Evolutionary conservation across 1,140 invertebrate species (phyloP), one percentile per base, ranked within the genome.

Genomic region (Saccostrea echinata): DNA sequence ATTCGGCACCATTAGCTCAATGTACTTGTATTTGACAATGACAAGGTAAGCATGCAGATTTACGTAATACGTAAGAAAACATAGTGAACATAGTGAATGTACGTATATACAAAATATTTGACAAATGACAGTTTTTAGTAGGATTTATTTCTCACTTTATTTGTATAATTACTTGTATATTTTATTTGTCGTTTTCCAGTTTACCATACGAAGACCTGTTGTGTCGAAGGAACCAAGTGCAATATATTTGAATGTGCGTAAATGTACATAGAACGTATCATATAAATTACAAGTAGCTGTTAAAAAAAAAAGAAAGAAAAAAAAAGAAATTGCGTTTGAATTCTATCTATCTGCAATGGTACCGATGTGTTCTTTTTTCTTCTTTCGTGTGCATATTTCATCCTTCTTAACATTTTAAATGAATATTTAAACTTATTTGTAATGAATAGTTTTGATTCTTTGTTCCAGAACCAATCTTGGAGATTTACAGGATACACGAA

Each of bases 161-260:
- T 57, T 18, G 0, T 61, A 8, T 61, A 61, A n/a, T n/a, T 21
- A 21, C 18, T 1, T 61, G 18, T 21, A 61, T 21, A 16, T 76
- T 13, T 30, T 9, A 76, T 76, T n/a, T 30, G 2, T 13, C 27
- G 9, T 71, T 13, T 30, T 76, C 27, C 16, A 76, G 68, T 76
- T 76, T 18, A 30, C 68, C 68, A 76, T 76, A 27, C 11, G 30
- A 76, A 76, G 68, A 33, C 68, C 68, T 18, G 24, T 11, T 30
- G 68, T 76, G 11, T 76, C 68, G 12, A 76, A 76, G 18, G 30
- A 76, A 76, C 68, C 68, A 76, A 76, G 68, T 76, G 68, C 68
- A 76, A 33, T 76, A 30, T 76, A 76, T 18, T 18, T 76, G 27
- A 76, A 12, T 30, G 68, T 76, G 27, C 24, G 68, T 76, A 33